Conservation (phyloP, 2,888 invertebrate genomes). For the Papilio protenor region DNA sequence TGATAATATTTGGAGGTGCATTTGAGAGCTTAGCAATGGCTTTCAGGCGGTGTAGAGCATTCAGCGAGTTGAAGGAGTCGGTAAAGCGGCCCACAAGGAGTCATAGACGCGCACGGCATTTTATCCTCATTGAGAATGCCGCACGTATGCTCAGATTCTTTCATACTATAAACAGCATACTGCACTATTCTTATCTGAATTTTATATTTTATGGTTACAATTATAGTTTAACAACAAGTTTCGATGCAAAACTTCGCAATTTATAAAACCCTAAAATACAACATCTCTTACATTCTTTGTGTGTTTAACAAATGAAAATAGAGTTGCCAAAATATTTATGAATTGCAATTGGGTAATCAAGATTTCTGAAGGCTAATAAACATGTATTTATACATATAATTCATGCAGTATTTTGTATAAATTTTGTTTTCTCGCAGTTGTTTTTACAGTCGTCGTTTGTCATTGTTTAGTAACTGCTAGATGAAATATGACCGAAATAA, state of each 20-base stretch:
- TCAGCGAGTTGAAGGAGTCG: slow-evolving; percentile 23
- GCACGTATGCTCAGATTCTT: neutral
- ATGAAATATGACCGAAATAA: neutral
- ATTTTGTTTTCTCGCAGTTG: neutral
- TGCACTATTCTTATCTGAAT: neutral
- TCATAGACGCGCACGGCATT: slow-evolving; percentile 25
- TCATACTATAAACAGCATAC: neutral
- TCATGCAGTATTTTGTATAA: neutral
- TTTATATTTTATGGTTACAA: neutral
- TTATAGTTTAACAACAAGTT: too few species aligned
- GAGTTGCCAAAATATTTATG: too few species aligned
- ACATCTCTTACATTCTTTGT: too few species aligned
- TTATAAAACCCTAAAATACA: too few species aligned
- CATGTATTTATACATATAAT: neutral
- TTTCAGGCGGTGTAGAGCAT: slow-evolving; percentile 24
- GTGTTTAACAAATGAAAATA: too few species aligned
- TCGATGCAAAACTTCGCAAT: neutral
- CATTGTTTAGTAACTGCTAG: slow-evolving; percentile 6
- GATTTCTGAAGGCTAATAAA: too few species aligned
- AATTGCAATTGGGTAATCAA: too few species aligned
- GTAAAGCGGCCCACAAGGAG: slow-evolving; percentile 20
- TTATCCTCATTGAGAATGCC: slow-evolving; percentile 15
- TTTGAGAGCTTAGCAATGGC: neutral
- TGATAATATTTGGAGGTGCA: neutral
- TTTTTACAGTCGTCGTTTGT: neutral